Conservation (phyloP, 2,888 invertebrate genomes). For the Agrotis ipsilon region DNA sequence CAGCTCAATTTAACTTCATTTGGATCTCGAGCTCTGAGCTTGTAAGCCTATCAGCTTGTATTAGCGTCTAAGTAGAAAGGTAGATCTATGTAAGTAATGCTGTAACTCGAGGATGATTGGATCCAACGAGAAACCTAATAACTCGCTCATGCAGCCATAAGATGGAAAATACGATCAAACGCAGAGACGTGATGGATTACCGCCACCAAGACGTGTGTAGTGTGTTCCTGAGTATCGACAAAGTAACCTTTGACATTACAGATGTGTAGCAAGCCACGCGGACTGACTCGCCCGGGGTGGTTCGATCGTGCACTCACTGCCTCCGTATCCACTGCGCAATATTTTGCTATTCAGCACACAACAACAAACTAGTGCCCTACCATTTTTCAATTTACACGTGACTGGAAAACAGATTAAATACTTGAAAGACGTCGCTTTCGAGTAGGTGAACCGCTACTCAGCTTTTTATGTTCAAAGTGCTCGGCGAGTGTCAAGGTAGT, state of each 20-base stretch:
- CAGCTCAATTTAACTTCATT: slow-evolving; percentile 57
- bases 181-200: slow-evolving; percentile 66
- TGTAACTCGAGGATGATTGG: slow-evolving; percentile 55
- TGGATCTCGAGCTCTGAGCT: slow-evolving; percentile 32
- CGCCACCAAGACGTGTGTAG: slow-evolving; percentile 51
- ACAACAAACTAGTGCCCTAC: slow-evolving; percentile 76
- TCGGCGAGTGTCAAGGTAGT: slow-evolving; percentile 59
- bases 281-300: slow-evolving; percentile 20
- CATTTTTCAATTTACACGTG: slow-evolving; percentile 86
- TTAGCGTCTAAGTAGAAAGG: slow-evolving; percentile 47
- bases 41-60: slow-evolving; percentile 44
- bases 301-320: slow-evolving; percentile 33
- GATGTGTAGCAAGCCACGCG: slow-evolving; percentile 43
- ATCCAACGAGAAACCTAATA: slow-evolving; percentile 55
- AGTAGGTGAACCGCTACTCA: slow-evolving; percentile 61
- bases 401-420: slow-evolving; percentile 74
- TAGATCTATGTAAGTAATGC: slow-evolving; percentile 43
- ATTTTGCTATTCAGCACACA: slow-evolving; percentile 81
- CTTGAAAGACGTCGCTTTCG: slow-evolving; percentile 66
- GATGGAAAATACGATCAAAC: slow-evolving; percentile 62
- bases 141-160: slow-evolving; percentile 54
- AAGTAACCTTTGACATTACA: slow-evolving; percentile 67
- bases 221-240: slow-evolving; percentile 54
- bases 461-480: slow-evolving; percentile 64
- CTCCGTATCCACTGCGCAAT: slow-evolving; percentile 41